Conservation (phyloP, 2,113 vertebrate genomes). For the Scomber colias region DNA sequence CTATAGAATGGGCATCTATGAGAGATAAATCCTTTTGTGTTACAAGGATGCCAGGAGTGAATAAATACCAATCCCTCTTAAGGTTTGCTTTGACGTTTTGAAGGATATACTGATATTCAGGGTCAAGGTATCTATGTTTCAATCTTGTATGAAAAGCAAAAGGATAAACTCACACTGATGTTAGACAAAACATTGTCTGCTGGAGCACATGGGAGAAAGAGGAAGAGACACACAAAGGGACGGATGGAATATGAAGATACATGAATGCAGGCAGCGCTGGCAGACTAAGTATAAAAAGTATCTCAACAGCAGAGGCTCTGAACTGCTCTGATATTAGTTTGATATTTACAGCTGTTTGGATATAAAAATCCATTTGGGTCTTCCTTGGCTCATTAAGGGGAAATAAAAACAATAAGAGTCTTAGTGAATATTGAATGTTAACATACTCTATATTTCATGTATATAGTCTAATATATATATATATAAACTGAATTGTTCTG, state of each 20-base stretch:
- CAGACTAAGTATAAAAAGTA: constrained; percentile 41
- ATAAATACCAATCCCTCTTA: constrained; percentile 16
- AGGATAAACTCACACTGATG: neutral
- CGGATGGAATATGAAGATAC: constrained; percentile 13
- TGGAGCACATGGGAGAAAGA: neutral
- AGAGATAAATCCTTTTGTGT: constrained; percentile 24
- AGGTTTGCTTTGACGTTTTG: neutral
- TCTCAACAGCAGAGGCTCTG: constrained; percentile 38
- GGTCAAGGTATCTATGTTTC: constrained; percentile 13
- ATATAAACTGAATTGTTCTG: neutral
- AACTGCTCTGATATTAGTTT: constrained; percentile 36
- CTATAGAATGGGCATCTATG: neutral
- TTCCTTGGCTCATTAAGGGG: constrained; percentile 33
- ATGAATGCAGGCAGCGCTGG: constrained; percentile 19
- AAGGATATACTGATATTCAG: constrained; percentile 16
- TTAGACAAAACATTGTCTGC: neutral
- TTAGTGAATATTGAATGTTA: constrained; percentile 17
- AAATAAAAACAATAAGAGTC: constrained; percentile 13
- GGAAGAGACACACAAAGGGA: constrained; percentile 13
- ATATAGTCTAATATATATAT: neutral
- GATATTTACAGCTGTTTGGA: constrained; percentile 37
- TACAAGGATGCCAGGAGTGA: neutral
- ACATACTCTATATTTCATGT: constrained; percentile 14
- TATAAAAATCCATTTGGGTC: constrained; percentile 23
- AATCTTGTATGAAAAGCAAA: neutral